Percentiles rank a stretch among this genome's conserved stretches.
Conservation (phyloP, 2,797 vertebrate genomes). For the Sternarchorhynchus goeldii region DNA sequence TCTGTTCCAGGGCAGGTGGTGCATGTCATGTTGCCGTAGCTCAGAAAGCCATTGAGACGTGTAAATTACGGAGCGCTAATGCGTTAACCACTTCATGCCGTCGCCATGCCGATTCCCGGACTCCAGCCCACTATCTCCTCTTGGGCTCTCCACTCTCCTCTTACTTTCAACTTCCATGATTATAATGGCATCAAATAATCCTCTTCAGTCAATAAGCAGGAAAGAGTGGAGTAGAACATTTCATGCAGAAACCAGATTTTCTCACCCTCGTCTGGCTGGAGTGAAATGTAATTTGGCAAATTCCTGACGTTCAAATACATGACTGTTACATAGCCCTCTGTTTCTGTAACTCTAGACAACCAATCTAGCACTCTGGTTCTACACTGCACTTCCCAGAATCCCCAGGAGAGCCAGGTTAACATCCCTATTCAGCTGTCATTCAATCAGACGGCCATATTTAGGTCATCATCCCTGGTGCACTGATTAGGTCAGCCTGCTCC, state of each 20-base stretch:
- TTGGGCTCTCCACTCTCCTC: too few species aligned
- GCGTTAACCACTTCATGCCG: conserved; percentile 39
- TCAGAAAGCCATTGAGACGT: conserved; percentile 30
- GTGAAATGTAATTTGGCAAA: conserved; percentile 21
- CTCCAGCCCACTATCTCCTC: neutral
- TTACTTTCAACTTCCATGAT: too few species aligned
- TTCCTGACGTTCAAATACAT: neutral
- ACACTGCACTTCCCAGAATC: too few species aligned
- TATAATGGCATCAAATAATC: neutral
- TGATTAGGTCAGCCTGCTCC: too few species aligned
- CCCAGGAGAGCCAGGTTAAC: too few species aligned
- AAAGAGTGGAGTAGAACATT: neutral
- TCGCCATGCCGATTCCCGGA: conserved; percentile 12
- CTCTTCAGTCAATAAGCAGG: neutral
- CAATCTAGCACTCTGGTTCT: too few species aligned
- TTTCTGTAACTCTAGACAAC: too few species aligned
- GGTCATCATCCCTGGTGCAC: too few species aligned
- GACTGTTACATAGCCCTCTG: too few species aligned
- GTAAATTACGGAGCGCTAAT: conserved; percentile 22
- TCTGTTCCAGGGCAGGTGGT: conserved; percentile 31
- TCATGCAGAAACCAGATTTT: neutral
- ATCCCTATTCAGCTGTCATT: too few species aligned
- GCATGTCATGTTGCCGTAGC: conserved; percentile 37
- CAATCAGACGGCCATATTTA: too few species aligned
- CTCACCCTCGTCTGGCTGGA: neutral